A percentile compares a stretch with the other conserved stretches of the same genome.
phyloP scores from a whole-genome alignment of 2,888 invertebrate genomes.

The Polydrusus tereticollis region DNA sequence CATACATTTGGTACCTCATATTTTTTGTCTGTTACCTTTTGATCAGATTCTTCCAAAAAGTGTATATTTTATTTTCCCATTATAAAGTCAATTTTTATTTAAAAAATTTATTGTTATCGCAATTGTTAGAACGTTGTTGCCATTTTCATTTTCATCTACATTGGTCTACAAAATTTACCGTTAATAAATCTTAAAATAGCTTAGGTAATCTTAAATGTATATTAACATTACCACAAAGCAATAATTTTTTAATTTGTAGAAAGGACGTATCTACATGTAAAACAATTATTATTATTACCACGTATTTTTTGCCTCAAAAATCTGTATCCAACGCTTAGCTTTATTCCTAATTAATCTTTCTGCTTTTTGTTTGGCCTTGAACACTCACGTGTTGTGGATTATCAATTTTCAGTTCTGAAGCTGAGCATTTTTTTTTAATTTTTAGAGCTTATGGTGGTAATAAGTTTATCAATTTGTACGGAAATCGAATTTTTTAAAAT shows the following conservation, averaged over 20 bases:
- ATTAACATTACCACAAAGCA: conserved; percentile 7
- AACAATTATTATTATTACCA: not conserved
- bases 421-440: not conserved
- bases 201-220: conserved; percentile 11
- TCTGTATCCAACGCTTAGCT: conserved; percentile 1
- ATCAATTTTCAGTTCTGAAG: not conserved
- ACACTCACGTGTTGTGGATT: not conserved
- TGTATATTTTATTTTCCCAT: not conserved
- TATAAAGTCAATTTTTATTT: not conserved
- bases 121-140: not conserved
- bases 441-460: conserved; percentile 16
- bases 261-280: not conserved
- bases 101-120: not conserved
- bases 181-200: not conserved
- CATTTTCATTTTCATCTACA: not conserved
- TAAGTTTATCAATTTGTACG: not conserved
- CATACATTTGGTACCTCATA: not conserved
- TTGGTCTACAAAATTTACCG: not conserved
- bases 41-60: conserved; percentile 14
- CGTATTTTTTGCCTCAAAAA: conserved; percentile 6
- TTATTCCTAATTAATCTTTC: conserved; percentile 2
- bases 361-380: conserved; percentile 7
- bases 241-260: conserved; percentile 6
- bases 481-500: conserved; percentile 7
- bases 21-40: not conserved